Evolutionary conservation across 2,797 vertebrate genomes (phyloP).

Genomic region (Enteromius anoplus): DNA sequence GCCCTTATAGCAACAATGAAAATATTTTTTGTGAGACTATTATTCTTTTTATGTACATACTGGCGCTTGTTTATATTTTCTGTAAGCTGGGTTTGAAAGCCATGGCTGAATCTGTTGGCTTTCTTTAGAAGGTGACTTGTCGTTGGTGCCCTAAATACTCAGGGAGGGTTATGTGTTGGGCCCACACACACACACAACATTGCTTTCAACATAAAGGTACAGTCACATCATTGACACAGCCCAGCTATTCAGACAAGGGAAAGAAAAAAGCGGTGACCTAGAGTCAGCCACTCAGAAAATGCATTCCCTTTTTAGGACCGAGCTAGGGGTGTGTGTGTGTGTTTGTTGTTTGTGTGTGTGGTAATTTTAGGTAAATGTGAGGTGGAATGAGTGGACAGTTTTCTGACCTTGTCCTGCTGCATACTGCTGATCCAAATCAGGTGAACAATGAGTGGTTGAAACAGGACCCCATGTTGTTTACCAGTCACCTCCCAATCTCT

Average conservation of each 20-base stretch:
- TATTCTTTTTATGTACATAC: background rate
- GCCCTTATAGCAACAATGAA: background rate
- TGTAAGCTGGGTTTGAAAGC: background rate
- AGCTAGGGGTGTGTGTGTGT: conserved; percentile 24
- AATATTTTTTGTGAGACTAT: background rate
- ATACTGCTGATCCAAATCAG: conserved; percentile 4
- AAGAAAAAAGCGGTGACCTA: conserved; percentile 46
- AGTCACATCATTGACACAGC: conserved; percentile 35
- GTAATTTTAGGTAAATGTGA: conserved; percentile 53
- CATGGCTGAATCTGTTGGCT: background rate
- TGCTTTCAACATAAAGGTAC: conserved; percentile 15
- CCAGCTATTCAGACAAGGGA: conserved; percentile 30
- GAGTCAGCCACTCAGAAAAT: conserved; percentile 53
- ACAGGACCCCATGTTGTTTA: conserved; percentile 17
- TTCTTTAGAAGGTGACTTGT: background rate
- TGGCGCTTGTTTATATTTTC: background rate
- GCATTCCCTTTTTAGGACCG: conserved; percentile 60
- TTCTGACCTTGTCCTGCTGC: conserved; percentile 42
- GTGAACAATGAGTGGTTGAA: conserved; percentile 32
- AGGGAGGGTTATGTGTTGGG: background rate
- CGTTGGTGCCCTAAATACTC: background rate
- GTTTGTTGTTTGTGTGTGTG: background rate
- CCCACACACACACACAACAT: background rate
- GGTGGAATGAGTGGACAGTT: conserved; percentile 5
- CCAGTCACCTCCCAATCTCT: conserved; percentile 16